Percentiles rank a stretch among this genome's conserved stretches.
Conservation (phyloP, 2,888 invertebrate genomes). For the Tupiocoris notatus region DNA sequence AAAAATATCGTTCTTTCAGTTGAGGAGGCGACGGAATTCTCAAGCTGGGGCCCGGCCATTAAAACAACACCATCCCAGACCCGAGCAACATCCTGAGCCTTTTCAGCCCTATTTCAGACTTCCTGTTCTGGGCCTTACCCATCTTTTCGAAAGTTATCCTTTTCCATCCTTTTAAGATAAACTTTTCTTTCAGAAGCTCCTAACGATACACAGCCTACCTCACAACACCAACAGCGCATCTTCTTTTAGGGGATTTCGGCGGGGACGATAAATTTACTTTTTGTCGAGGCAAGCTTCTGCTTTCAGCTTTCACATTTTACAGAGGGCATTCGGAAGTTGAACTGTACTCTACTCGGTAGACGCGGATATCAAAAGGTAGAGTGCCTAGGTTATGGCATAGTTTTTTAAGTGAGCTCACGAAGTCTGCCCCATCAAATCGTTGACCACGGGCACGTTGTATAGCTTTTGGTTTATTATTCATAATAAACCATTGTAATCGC, state of each 20-base stretch:
- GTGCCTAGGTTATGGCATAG: too few species aligned
- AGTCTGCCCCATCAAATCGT: too few species aligned
- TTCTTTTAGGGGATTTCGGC: not conserved
- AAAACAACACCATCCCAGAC: not conserved
- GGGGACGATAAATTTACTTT: not conserved
- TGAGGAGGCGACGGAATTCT: not conserved
- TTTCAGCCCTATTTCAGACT: not conserved
- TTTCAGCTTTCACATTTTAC: too few species aligned
- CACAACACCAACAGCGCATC: not conserved
- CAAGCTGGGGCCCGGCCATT: not conserved
- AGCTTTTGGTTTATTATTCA: too few species aligned
- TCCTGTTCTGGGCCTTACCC: not conserved
- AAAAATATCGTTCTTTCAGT: not conserved
- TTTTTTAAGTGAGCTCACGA: too few species aligned
- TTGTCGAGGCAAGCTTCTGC: not conserved
- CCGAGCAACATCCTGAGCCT: not conserved
- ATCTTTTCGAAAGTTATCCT: slow-evolving; percentile 19
- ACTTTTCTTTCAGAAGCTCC: slow-evolving; percentile 25
- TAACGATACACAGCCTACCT: not conserved
- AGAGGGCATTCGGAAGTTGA: too few species aligned
- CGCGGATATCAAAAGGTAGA: too few species aligned
- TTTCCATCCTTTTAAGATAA: slow-evolving; percentile 12
- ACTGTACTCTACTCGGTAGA: too few species aligned
- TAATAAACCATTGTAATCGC: too few species aligned
- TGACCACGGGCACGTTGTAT: too few species aligned